These are phyloP conservation scores for Lumbricus terrestris DNA, from an alignment of 2,888 invertebrate species.

Conservation along the genomic window DNA sequence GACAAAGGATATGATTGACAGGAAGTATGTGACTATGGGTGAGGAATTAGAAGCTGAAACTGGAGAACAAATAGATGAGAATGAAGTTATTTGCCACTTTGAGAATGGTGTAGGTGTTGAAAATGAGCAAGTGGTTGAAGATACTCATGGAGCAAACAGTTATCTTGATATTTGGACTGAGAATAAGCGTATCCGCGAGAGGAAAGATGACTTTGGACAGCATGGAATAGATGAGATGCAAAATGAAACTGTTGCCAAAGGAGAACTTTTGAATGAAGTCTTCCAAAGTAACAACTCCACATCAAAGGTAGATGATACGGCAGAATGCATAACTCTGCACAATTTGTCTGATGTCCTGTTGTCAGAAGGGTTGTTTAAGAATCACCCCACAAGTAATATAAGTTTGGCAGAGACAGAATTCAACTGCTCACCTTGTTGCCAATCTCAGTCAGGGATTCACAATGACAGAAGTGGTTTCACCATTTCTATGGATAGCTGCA, in stretches of 20 bases:
- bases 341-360: background rate
- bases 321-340: background rate
- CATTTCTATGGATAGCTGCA: background rate
- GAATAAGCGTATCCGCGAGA: background rate
- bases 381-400: background rate
- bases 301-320: background rate
- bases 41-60: background rate
- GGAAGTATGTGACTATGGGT: background rate
- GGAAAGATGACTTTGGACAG: background rate
- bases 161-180: background rate
- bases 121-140: background rate
- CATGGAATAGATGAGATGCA: background rate
- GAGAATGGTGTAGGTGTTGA: background rate
- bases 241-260: background rate
- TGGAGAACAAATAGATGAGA: background rate
- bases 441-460: background rate
- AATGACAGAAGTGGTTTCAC: background rate
- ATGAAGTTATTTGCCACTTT: no score
- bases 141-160: background rate
- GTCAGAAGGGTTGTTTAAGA: constrained; percentile 3
- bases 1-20: background rate
- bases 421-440: background rate
- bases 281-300: background rate
- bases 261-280: background rate
- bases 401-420: background rate